Evolutionary conservation across 64 coral and sea anemone species (phyloP).

Genomic region (Dendronephthya gigantea): DNA sequence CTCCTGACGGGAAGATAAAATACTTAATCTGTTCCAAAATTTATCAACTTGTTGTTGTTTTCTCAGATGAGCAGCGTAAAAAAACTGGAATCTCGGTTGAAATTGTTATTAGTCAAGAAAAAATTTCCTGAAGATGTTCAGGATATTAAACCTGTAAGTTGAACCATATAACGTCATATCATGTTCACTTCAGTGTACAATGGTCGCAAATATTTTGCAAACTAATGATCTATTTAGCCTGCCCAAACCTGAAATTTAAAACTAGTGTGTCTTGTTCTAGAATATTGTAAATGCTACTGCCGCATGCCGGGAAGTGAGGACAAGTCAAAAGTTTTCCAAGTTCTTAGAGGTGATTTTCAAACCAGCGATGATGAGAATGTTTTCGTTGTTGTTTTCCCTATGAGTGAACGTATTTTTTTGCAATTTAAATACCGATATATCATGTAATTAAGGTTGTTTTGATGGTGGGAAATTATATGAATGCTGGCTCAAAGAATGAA

Average conservation of each 20-base stretch:
- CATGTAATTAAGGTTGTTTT: constrained; percentile 49
- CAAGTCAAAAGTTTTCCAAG: constrained; percentile 81
- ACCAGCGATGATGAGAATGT: neutral
- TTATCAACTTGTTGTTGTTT: neutral
- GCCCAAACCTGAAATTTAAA: neutral
- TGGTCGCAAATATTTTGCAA: too few relatives aligned
- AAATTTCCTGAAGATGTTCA: constrained; percentile 91
- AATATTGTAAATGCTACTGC: constrained; percentile 94
- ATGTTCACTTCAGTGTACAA: too few relatives aligned
- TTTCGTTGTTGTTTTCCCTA: neutral
- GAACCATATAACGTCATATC: neutral
- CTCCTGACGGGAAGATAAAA: too few relatives aligned
- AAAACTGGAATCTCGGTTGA: constrained; percentile 79
- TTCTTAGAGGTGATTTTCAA: constrained; percentile 62
- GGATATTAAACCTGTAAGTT: constrained; percentile 90
- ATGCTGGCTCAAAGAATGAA: constrained; percentile 92
- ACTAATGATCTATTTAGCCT: too few relatives aligned
- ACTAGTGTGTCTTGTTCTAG: constrained; percentile 22
- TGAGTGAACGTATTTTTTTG: neutral
- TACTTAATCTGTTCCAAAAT: too few relatives aligned
- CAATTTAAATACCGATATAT: neutral
- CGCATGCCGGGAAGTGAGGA: constrained; percentile 86
- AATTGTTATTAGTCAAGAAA: constrained; percentile 71
- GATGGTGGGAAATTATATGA: constrained; percentile 95
- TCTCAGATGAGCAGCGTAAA: constrained; percentile 77